Evolutionary conservation across 2,888 invertebrate genomes (phyloP), one percentile per base, ranked within the genome.

Genomic region (Pandemis heparana): DNA sequence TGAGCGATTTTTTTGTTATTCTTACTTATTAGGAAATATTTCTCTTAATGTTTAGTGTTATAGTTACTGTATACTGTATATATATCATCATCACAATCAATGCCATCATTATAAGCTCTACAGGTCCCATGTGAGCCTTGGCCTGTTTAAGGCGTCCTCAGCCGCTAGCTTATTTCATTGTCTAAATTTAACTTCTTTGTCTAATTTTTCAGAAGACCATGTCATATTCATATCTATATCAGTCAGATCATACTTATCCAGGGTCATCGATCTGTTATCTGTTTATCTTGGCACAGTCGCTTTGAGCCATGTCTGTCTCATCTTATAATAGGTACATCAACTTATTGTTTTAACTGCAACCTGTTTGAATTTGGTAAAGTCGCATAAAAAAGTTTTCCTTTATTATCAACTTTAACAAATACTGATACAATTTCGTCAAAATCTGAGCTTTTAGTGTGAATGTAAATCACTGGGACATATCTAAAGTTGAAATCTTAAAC

Each of bases 191-290:
- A 8, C 38, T 8, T 38, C n/a, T 53, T 8, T 53, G 53, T 53
- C 53, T 53, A 39, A 39, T n/a, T n/a, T 60, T 60, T 39, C 6
- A 38, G 23, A 56, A 60, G 38, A 14, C n/a, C 7, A 8, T 60
- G n/a, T 7, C 39, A 38, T 59, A 5, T 14, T 7, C 39, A 38
- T 59, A 5, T 14, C 9, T 59, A 5, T 18, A 43, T 59, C 16
- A 46, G 38, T 39, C 51, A 62, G 41, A 51, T 62, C 70, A 62
- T 23, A 6, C 48, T 61, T 23, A 66, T 71, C 70, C 71, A 51
- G 71, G 65, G 65, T 71, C 65, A 66, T 66, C 46, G 65, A 16
- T 48, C 71, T 65, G 18, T 60, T 65, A 71, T 71, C 65, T 51
- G 51, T 4, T 51, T 60, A 48, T 65, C 46, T 60, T 48, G 48